A percentile compares a stretch with the other conserved stretches of the same genome.
Evolutionary conservation across 2,888 invertebrate species (phyloP).

Genomic region (Noctua fimbriata): DNA sequence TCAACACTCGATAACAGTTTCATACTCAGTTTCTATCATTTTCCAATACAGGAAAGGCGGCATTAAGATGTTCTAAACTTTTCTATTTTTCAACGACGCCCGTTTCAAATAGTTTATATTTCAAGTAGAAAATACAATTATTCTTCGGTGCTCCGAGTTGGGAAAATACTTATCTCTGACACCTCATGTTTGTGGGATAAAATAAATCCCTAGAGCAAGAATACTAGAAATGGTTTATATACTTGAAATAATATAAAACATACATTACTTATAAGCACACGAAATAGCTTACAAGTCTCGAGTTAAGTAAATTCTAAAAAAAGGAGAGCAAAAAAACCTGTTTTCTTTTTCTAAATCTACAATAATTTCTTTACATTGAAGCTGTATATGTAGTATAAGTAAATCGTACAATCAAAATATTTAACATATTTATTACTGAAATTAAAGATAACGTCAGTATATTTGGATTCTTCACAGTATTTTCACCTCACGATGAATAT

Average conservation of each 20-base stretch:
- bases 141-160: slow-evolving; percentile 46
- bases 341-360: background rate
- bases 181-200: slow-evolving; percentile 20
- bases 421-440: background rate
- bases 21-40: slow-evolving; percentile 65
- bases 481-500: slow-evolving; percentile 63
- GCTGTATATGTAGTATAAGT: background rate
- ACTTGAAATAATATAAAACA: slow-evolving; percentile 29
- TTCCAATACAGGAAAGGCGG: slow-evolving; percentile 61
- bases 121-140: slow-evolving; percentile 58
- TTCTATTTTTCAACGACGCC: slow-evolving; percentile 57
- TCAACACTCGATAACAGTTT: slow-evolving; percentile 66
- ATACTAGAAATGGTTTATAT: slow-evolving; percentile 27
- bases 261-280: slow-evolving; percentile 28
- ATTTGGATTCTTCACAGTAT: slow-evolving; percentile 54
- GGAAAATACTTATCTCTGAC: slow-evolving; percentile 42
- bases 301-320: background rate
- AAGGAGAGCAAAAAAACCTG: background rate
- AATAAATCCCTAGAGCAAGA: slow-evolving; percentile 34
- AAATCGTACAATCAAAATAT: background rate
- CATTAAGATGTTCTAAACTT: slow-evolving; percentile 67
- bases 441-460: slow-evolving; percentile 6
- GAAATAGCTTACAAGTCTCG: slow-evolving; percentile 8
- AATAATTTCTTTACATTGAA: background rate
- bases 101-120: slow-evolving; percentile 65